Evolutionary conservation across 2,797 vertebrate species (phyloP), one percentile per base, ranked within the genome.

Genomic region (Pipistrellus kuhlii): DNA sequence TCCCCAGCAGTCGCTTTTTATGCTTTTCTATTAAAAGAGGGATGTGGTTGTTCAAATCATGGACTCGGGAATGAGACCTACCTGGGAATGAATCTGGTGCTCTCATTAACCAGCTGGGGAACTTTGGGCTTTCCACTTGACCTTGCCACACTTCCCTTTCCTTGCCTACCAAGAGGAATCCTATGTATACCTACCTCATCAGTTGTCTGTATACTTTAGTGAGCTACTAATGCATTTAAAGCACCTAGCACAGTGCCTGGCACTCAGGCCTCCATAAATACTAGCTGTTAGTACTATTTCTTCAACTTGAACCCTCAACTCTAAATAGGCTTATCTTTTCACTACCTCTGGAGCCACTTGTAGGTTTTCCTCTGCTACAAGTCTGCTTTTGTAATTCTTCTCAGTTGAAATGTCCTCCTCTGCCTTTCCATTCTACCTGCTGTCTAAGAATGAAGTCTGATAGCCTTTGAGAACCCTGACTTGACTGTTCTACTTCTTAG

Each of bases 121-220:
- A 38, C 13, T 83, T 87, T 59, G 27, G 46, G 23, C 25, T 94
- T 95, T 23, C 35, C 32, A 64, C 23, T 93, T 90, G 46, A 88
- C 4, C 15, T 64, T 20, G 85, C 23, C 59, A 44, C 2, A 18
- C 25, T 90, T 78, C 32, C 38, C 2, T 73, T 93, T 83, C 41
- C 48, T 90, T 15, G 44, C 27, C 57, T 75, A 30, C 41, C n/a
- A 57, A 71, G 30, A 6, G 2, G 57, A 21, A 35, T 25, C 48
- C 20, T 88, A 62, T 76, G 69, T 84, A 48, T 69, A 35, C 12
- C 21, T 48, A 48, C 21, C 12, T 85, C 77, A 51, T 44, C 25
- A 32, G 46, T 41, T 48, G 51, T 18, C n/a, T 88, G 10, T 41
- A 38, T 77, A 77, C n/a, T 92, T 81, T 30, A 55, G 44, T 69